Conservation (phyloP, 2,888 invertebrate genomes). For the Notodonta dromedarius region DNA sequence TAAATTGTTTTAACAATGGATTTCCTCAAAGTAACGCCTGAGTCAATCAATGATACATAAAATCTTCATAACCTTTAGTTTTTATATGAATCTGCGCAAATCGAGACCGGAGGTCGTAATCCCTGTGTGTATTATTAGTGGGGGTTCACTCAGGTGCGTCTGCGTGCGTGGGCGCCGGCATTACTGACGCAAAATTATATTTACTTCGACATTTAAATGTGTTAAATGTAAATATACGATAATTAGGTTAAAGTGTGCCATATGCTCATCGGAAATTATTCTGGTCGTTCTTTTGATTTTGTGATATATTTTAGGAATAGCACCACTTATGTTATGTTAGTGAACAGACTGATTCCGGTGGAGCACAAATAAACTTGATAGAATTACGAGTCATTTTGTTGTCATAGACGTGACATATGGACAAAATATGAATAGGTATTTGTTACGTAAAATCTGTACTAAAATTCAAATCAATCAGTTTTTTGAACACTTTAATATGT, state of each 20-base stretch:
- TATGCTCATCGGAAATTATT: background rate
- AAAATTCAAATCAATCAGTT: too few species aligned
- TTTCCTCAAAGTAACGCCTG: too few species aligned
- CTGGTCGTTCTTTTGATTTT: background rate
- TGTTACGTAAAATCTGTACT: too few species aligned
- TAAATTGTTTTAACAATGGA: too few species aligned
- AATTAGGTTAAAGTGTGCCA: conserved; percentile 8
- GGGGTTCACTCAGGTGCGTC: conserved; percentile 3
- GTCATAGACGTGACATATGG: too few species aligned
- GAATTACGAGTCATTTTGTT: too few species aligned
- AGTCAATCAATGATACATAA: background rate
- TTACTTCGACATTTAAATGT: conserved; percentile 13
- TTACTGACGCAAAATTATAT: conserved; percentile 15
- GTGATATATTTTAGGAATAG: too few species aligned
- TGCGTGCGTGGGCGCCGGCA: conserved; percentile 8
- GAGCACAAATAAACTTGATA: too few species aligned
- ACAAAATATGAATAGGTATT: too few species aligned
- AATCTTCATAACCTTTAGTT: background rate
- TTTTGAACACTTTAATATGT: too few species aligned
- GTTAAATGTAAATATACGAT: conserved; percentile 4
- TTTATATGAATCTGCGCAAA: conserved; percentile 24
- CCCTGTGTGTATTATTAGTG: conserved; percentile 17
- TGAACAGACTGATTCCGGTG: too few species aligned
- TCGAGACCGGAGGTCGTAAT: conserved; percentile 16
- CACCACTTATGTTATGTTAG: too few species aligned